phyloP scores from a whole-genome alignment of 2,888 invertebrate species.

The Mythimna loreyi region DNA sequence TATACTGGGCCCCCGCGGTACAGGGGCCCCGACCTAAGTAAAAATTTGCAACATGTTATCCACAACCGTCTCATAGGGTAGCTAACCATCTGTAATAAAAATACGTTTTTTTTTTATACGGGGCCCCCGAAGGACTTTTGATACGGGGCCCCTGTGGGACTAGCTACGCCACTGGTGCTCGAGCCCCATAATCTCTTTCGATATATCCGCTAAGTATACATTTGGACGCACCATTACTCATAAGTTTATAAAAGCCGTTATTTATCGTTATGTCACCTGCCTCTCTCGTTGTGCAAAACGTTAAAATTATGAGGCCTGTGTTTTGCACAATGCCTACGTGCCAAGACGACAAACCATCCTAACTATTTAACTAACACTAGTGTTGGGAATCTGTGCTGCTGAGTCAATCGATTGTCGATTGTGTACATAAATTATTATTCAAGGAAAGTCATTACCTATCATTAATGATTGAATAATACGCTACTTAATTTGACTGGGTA shows the following conservation, averaged over 20 bases:
- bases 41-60: too few relatives aligned
- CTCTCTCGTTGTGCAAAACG: slow-evolving; percentile 62
- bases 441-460: slow-evolving; percentile 11
- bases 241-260: slow-evolving; percentile 59
- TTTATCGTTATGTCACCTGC: slow-evolving; percentile 67
- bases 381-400: slow-evolving; percentile 32
- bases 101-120: too few relatives aligned
- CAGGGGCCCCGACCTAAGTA: too few relatives aligned
- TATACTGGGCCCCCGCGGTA: too few relatives aligned
- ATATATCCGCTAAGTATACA: too few relatives aligned
- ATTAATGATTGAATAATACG: slow-evolving; percentile 3
- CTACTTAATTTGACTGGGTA: slow-evolving; percentile 22
- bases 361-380: slow-evolving; percentile 49
- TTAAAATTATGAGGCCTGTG: slow-evolving; percentile 59
- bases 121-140: too few relatives aligned
- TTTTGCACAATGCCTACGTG: slow-evolving; percentile 67
- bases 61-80: too few relatives aligned
- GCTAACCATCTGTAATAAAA: too few relatives aligned
- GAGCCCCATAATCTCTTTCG: too few relatives aligned
- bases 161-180: too few relatives aligned
- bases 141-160: too few relatives aligned
- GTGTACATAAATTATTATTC: neutral
- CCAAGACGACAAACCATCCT: slow-evolving; percentile 32
- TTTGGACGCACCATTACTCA: neutral
- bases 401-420: slow-evolving; percentile 51